These are phyloP conservation scores for Eriocheir sinensis DNA, from an alignment of 1,140 invertebrate genomes.

Conservation along the genomic window DNA sequence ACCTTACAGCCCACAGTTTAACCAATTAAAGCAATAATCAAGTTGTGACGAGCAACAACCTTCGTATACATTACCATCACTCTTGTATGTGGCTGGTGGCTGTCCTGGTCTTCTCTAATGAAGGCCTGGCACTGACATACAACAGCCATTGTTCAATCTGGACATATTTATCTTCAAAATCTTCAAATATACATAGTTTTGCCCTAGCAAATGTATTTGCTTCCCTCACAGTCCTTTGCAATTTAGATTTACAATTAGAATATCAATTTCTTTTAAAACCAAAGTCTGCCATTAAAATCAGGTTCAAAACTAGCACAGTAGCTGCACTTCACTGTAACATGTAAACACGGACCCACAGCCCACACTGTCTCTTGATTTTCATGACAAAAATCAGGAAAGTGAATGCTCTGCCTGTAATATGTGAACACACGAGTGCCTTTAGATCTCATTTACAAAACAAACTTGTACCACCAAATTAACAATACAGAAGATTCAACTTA, in stretches of 20 bases:
- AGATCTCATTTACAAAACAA: slow-evolving; percentile 26
- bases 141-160: neutral
- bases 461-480: neutral
- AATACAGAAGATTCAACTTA: neutral
- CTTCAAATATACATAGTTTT: neutral
- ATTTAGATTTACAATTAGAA: slow-evolving; percentile 45
- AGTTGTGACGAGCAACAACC: neutral
- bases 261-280: slow-evolving; percentile 33
- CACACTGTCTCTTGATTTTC: slow-evolving; percentile 13
- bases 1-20: slow-evolving; percentile 6
- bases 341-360: slow-evolving; percentile 58
- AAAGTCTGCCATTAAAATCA: slow-evolving; percentile 42
- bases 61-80: slow-evolving; percentile 17
- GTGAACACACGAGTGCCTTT: neutral
- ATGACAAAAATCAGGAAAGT: neutral
- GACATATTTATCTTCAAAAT: slow-evolving; percentile 32
- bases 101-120: neutral
- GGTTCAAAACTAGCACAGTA: slow-evolving; percentile 44
- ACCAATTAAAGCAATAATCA: slow-evolving; percentile 39
- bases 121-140: neutral
- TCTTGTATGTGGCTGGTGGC: neutral
- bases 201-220: slow-evolving; percentile 50
- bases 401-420: neutral
- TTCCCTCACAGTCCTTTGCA: slow-evolving; percentile 37
- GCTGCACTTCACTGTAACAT: slow-evolving; percentile 50